Conservation (phyloP, 2,888 invertebrate genomes). For the Andrena haemorrhoa region DNA sequence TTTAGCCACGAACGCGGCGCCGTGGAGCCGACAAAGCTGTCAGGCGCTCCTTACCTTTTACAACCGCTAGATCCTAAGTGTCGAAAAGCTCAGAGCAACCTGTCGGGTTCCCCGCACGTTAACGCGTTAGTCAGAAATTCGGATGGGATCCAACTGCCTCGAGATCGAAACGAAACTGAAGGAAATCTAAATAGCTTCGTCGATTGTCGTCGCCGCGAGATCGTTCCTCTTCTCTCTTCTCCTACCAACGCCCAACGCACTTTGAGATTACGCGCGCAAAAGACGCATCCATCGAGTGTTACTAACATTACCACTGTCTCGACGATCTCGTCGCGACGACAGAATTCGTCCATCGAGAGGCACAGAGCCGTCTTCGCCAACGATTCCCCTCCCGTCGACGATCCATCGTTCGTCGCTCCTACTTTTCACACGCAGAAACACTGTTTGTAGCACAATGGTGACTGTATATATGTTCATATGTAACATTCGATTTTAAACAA, state of each 20-base stretch:
- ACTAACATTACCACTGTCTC: neutral
- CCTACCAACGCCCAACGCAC: neutral
- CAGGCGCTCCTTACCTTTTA: conserved; percentile 77
- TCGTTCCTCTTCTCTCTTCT: neutral
- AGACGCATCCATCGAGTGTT: neutral
- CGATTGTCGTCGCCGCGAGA: conserved; percentile 13
- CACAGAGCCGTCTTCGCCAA: conserved; percentile 32
- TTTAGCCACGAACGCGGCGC: conserved; percentile 67
- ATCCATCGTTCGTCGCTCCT: conserved; percentile 33
- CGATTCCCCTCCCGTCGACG: conserved; percentile 34
- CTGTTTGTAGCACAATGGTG: conserved; percentile 79
- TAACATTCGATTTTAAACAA: conserved; percentile 81
- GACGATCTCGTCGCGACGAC: conserved; percentile 24
- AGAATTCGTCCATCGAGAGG: conserved; percentile 32
- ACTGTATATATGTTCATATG: conserved; percentile 85
- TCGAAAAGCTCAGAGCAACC: conserved; percentile 63
- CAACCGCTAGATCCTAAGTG: conserved; percentile 70
- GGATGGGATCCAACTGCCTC: neutral
- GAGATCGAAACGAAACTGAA: conserved; percentile 17
- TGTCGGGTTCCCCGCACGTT: conserved; percentile 21
- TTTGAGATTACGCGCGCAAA: neutral
- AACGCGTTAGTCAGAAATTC: conserved; percentile 48
- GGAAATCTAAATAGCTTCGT: too few species aligned
- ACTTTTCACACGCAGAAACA: conserved; percentile 23
- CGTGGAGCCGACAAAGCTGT: conserved; percentile 64